Conservation (phyloP, 2,888 invertebrate genomes). For the Alviniconcha strummeri region DNA sequence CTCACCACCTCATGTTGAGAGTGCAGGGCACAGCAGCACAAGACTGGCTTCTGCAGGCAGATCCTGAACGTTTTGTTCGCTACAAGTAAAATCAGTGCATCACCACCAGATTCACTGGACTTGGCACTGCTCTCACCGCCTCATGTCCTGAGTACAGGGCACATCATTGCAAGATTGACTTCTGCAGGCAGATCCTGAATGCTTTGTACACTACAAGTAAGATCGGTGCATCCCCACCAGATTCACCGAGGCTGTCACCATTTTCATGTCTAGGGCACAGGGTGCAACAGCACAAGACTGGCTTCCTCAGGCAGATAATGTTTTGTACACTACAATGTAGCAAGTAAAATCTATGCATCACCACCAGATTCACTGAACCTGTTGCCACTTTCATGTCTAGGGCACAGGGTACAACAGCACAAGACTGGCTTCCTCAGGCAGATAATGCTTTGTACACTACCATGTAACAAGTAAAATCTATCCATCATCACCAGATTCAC, state of each 20-base stretch:
- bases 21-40: neutral
- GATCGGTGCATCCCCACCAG: no score
- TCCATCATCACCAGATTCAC: neutral
- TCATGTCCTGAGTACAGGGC: no score
- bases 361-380: neutral
- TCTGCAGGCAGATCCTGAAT: neutral
- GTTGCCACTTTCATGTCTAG: neutral
- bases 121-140: neutral
- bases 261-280: neutral
- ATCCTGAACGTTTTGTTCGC: no score
- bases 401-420: neutral
- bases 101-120: neutral
- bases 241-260: neutral
- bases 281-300: neutral
- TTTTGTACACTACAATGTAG: neutral
- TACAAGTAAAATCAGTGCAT: no score
- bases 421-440: no score
- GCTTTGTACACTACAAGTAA: slow-evolving; percentile 7
- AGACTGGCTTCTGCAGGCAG: no score
- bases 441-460: no score
- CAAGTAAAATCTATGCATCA: no score
- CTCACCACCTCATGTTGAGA: neutral
- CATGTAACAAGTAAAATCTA: neutral
- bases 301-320: no score
- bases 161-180: neutral